These are phyloP conservation scores for Coccyzus lansbergi DNA, from an alignment of 2,797 vertebrate genomes.

Conservation along the genomic window DNA sequence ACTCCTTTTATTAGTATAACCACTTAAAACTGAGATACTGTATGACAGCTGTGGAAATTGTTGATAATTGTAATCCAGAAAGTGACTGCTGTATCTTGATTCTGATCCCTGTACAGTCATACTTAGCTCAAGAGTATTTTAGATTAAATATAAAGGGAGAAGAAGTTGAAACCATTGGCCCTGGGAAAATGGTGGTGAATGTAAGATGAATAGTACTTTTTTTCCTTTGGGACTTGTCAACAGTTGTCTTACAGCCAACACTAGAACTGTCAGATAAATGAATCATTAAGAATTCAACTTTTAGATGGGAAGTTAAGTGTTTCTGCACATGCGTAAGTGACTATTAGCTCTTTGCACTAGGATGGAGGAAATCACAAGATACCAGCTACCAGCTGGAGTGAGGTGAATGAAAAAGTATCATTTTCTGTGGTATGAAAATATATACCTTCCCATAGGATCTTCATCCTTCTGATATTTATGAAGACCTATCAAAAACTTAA, in stretches of 20 bases:
- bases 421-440: neutral
- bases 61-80: slow-evolving; percentile 5
- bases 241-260: neutral
- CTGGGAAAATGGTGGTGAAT: neutral
- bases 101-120: neutral
- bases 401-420: neutral
- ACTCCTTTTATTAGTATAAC: slow-evolving; percentile 6
- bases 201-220: neutral
- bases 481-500: neutral
- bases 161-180: neutral
- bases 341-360: neutral
- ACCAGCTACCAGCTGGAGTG: neutral
- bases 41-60: slow-evolving; percentile 32
- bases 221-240: neutral
- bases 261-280: neutral
- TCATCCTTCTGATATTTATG: neutral
- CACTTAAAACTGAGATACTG: neutral
- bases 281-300: neutral
- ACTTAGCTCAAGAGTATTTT: neutral
- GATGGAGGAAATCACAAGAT: neutral
- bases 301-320: neutral
- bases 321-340: neutral
- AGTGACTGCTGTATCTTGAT: neutral
- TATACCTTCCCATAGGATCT: neutral
- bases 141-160: neutral